Percentiles rank a stretch among this genome's conserved stretches.
Evolutionary conservation across 1,140 invertebrate genomes (phyloP).

Genomic region (Teleogryllus occipitalis): DNA sequence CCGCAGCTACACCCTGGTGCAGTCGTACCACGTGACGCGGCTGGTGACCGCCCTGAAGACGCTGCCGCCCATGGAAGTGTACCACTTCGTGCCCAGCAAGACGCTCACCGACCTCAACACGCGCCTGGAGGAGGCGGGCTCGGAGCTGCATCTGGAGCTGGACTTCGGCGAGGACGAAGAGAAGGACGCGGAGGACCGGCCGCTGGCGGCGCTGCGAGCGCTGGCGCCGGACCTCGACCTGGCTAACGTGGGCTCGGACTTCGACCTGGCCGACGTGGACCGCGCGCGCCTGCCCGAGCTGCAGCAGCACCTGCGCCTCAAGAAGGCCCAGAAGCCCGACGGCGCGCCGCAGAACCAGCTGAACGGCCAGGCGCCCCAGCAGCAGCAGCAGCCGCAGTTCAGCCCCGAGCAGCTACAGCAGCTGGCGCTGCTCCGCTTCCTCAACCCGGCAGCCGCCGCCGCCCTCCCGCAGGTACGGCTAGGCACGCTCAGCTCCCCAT

Average conservation of each 20-base stretch:
- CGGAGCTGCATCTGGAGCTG: constrained; percentile 72
- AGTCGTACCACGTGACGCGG: constrained; percentile 78
- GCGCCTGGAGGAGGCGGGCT: constrained; percentile 76
- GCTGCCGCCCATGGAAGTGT: constrained; percentile 73
- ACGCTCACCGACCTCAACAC: constrained; percentile 83
- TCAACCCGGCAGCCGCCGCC: constrained; percentile 55
- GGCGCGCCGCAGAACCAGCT: constrained; percentile 26
- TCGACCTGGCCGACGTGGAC: constrained; percentile 60
- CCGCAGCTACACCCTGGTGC: constrained; percentile 59
- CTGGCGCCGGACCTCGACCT: constrained; percentile 54
- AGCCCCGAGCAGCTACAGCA: constrained; percentile 66
- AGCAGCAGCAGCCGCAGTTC: constrained; percentile 41
- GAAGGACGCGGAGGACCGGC: constrained; percentile 21
- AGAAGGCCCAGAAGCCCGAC: constrained; percentile 41
- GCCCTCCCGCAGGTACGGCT: constrained; percentile 42
- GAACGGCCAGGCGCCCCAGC: constrained; percentile 20
- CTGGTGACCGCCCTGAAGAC: constrained; percentile 82
- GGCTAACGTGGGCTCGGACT: constrained; percentile 55
- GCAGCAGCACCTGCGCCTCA: constrained; percentile 45
- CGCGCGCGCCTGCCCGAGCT: constrained; percentile 44
- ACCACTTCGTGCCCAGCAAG: constrained; percentile 77
- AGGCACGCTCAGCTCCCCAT: too few species aligned
- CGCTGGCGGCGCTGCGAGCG: constrained; percentile 28
- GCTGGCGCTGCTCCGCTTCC: constrained; percentile 55
- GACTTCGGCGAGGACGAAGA: constrained; percentile 67